Percentiles rank a stretch among this genome's conserved stretches.
Evolutionary conservation across 1,140 invertebrate species (phyloP).

Genomic region (Euwallacea fornicatus): DNA sequence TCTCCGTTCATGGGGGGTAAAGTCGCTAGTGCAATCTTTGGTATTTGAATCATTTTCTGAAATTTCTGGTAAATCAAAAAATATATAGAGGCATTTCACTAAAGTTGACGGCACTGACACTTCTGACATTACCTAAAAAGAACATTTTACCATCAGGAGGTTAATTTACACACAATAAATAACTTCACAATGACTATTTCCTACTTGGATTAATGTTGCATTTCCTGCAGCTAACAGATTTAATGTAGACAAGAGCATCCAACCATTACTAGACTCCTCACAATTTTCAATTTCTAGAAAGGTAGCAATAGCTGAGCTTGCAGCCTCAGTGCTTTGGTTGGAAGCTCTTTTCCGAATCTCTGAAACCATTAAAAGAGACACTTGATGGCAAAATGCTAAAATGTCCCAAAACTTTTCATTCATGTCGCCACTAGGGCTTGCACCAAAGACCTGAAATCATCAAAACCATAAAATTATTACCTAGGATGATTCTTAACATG

Average conservation of each 20-base stretch:
- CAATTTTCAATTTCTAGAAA: conserved; percentile 92
- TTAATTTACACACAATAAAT: no score
- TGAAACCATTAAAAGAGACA: conserved; percentile 92
- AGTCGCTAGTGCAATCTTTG: conserved; percentile 77
- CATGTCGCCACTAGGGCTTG: conserved; percentile 88
- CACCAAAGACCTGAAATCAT: conserved; percentile 78
- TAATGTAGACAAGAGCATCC: conserved; percentile 91
- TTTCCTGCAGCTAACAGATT: conserved; percentile 89
- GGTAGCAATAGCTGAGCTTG: conserved; percentile 93
- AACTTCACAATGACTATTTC: no score
- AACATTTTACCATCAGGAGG: no score
- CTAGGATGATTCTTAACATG: background rate
- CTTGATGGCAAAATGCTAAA: conserved; percentile 89
- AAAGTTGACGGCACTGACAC: conserved; percentile 95
- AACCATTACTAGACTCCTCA: conserved; percentile 93
- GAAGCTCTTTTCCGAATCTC: conserved; percentile 91
- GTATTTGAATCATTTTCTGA: conserved; percentile 77
- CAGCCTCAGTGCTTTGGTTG: conserved; percentile 93
- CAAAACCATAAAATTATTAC: no score
- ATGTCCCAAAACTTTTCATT: conserved; percentile 95
- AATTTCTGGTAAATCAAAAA: conserved; percentile 95
- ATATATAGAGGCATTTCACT: conserved; percentile 98
- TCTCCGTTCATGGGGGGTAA: conserved; percentile 85
- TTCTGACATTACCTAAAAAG: conserved; percentile 85
- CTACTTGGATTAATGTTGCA: conserved; percentile 69